Evolutionary conservation across 2,888 invertebrate species (phyloP).

Genomic region (Cephus sareptanus): DNA sequence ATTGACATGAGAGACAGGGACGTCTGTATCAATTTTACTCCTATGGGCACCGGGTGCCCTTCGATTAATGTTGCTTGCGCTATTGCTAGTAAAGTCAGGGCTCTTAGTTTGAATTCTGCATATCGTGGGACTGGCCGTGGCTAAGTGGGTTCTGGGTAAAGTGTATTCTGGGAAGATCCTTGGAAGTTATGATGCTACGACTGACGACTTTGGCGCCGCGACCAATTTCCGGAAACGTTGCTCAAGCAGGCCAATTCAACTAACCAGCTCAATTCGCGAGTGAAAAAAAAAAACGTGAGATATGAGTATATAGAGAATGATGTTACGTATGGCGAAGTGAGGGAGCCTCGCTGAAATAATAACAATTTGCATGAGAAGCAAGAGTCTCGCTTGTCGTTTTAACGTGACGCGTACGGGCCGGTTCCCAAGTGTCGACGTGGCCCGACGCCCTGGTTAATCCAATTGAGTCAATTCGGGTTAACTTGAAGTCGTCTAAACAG

Average conservation of each 20-base stretch:
- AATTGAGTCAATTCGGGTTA: constrained; percentile 66
- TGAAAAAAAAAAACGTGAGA: constrained; percentile 30
- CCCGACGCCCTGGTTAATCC: constrained; percentile 60
- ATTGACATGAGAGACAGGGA: constrained; percentile 54
- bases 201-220: constrained; percentile 20
- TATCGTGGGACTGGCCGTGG: background rate
- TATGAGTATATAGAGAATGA: constrained; percentile 21
- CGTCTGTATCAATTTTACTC: constrained; percentile 27
- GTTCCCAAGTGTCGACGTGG: constrained; percentile 65
- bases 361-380: constrained; percentile 64
- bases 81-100: background rate
- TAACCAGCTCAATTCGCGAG: constrained; percentile 51
- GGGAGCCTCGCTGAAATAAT: constrained; percentile 25
- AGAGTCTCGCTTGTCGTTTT: constrained; percentile 25
- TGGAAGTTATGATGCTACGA: background rate
- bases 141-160: constrained; percentile 7
- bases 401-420: constrained; percentile 46
- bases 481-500: constrained; percentile 67
- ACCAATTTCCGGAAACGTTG: constrained; percentile 24
- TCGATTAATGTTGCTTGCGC: background rate
- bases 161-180: constrained; percentile 4
- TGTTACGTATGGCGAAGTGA: constrained; percentile 14
- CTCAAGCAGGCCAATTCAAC: constrained; percentile 45
- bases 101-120: background rate
- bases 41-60: background rate